Evolutionary conservation across 2,113 vertebrate species (phyloP).

Genomic region (Sinocyclocheilus maitianheensis): DNA sequence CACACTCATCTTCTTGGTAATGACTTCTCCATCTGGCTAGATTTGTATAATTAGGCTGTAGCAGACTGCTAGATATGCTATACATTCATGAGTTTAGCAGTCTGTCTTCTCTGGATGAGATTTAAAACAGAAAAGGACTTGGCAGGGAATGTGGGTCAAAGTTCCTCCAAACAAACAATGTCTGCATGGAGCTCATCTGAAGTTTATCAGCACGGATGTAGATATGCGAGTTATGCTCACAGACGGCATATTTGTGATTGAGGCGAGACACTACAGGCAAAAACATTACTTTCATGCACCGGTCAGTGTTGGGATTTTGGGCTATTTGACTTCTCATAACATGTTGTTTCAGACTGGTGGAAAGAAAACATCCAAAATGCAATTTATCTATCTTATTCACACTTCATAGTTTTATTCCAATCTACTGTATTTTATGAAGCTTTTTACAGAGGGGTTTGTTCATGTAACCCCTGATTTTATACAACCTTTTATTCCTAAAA

Average conservation of each 20-base stretch:
- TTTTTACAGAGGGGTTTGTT: too few species aligned
- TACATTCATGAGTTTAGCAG: neutral
- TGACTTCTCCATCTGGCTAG: neutral
- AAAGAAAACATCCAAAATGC: too few species aligned
- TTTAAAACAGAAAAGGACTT: neutral
- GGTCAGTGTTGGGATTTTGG: neutral
- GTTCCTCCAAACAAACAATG: conserved; percentile 16
- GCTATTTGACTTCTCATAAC: too few species aligned
- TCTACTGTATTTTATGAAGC: too few species aligned
- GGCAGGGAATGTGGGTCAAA: neutral
- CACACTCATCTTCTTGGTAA: neutral
- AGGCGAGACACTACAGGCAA: too few species aligned
- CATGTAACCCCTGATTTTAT: too few species aligned
- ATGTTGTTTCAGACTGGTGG: too few species aligned
- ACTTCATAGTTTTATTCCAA: too few species aligned
- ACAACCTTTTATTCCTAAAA: too few species aligned
- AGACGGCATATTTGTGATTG: neutral
- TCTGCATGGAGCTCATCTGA: neutral
- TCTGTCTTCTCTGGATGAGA: neutral
- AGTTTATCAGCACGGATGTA: neutral
- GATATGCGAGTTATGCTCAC: neutral
- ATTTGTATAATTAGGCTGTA: neutral
- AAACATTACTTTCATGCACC: too few species aligned
- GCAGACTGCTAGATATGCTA: neutral
- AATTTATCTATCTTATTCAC: too few species aligned